These are phyloP conservation scores for Tragulus kanchil DNA, from an alignment of 2,113 vertebrate species.

Conservation along the genomic window DNA sequence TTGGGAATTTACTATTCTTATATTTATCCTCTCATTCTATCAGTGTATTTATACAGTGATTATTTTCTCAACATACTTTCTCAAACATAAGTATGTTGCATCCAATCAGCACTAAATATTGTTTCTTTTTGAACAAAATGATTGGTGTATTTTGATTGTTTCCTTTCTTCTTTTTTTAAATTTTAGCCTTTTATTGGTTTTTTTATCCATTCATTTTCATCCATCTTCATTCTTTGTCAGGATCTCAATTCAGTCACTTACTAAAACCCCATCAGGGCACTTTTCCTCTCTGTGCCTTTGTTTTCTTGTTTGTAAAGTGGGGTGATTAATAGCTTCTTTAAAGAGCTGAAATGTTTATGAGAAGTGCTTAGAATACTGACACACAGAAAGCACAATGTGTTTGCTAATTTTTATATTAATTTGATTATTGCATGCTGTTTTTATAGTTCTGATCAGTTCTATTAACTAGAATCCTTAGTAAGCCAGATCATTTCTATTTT, in stretches of 20 bases:
- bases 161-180: background rate
- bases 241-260: background rate
- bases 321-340: background rate
- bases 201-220: too few species aligned
- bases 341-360: background rate
- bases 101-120: background rate
- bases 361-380: background rate
- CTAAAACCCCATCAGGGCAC: background rate
- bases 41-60: background rate
- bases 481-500: background rate
- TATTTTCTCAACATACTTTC: background rate
- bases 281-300: background rate
- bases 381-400: background rate
- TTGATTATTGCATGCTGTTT: background rate
- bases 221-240: background rate
- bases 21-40: background rate
- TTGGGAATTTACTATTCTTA: background rate
- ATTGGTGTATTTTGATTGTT: background rate
- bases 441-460: constrained; percentile 11
- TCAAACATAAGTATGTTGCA: background rate
- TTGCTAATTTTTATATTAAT: constrained; percentile 27
- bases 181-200: too few species aligned
- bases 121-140: background rate
- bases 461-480: background rate
- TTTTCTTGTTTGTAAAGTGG: constrained; percentile 31